Evolutionary conservation across 2,888 invertebrate genomes (phyloP).

Genomic region (Drosophila yooni): DNA sequence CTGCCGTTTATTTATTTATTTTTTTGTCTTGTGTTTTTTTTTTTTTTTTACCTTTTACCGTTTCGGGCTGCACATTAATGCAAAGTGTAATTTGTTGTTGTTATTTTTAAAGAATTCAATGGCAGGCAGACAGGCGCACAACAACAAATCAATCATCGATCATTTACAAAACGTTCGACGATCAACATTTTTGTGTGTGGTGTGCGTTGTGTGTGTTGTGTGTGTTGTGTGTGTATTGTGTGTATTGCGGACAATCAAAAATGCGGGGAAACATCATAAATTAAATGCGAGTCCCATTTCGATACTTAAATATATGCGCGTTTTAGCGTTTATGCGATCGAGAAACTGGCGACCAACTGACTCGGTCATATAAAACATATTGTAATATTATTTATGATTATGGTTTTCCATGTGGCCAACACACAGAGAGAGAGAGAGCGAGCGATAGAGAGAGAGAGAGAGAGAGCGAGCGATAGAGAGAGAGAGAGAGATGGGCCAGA

Average conservation of each 20-base stretch:
- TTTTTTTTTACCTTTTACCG: constrained; percentile 34
- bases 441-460: neutral
- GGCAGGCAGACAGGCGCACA: constrained; percentile 14
- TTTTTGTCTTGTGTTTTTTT: neutral
- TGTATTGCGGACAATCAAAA: constrained; percentile 52
- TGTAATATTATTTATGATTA: constrained; percentile 78
- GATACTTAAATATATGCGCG: constrained; percentile 44
- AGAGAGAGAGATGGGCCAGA: constrained; percentile 12
- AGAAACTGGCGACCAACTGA: constrained; percentile 13
- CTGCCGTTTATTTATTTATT: constrained; percentile 33
- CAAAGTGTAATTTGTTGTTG: constrained; percentile 48
- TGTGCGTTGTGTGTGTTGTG: neutral
- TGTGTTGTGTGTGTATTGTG: neutral
- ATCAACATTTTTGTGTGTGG: constrained; percentile 45
- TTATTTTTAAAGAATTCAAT: constrained; percentile 18
- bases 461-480: neutral
- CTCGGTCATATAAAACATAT: constrained; percentile 60
- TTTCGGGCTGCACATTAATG: constrained; percentile 55
- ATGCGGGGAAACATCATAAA: constrained; percentile 70
- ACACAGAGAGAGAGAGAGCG: neutral
- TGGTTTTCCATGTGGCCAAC: constrained; percentile 64
- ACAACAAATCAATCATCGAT: constrained; percentile 78
- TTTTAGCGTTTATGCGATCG: constrained; percentile 29
- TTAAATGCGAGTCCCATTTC: constrained; percentile 58
- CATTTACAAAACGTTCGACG: constrained; percentile 69